Evolutionary conservation across 1,140 invertebrate genomes (phyloP).

Genomic region (Bactericera cockerelli): DNA sequence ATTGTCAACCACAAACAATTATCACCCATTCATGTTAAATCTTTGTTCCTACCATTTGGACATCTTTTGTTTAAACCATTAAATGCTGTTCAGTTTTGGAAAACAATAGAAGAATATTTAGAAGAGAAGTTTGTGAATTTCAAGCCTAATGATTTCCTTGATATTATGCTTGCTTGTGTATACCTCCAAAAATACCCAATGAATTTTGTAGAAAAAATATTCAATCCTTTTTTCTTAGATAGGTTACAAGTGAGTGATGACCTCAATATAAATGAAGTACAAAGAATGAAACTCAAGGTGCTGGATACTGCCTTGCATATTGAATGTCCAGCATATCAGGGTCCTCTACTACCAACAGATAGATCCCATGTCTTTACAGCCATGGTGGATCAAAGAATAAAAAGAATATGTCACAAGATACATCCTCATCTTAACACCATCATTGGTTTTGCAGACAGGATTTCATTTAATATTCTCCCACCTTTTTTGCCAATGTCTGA

Average conservation of each 20-base stretch:
- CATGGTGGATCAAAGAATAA: slow-evolving; percentile 36
- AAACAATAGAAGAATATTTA: slow-evolving; percentile 37
- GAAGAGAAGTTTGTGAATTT: slow-evolving; percentile 42
- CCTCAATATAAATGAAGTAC: slow-evolving; percentile 19
- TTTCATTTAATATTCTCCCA: slow-evolving; percentile 35
- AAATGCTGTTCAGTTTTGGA: slow-evolving; percentile 41
- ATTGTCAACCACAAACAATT: slow-evolving; percentile 34
- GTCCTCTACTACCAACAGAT: slow-evolving; percentile 40
- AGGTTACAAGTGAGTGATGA: slow-evolving; percentile 33
- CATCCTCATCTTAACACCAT: slow-evolving; percentile 18
- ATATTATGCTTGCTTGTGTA: slow-evolving; percentile 45
- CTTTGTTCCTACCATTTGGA: slow-evolving; percentile 44
- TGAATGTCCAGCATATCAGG: slow-evolving; percentile 40
- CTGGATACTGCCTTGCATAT: slow-evolving; percentile 47
- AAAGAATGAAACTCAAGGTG: slow-evolving; percentile 38
- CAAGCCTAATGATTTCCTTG: slow-evolving; percentile 37
- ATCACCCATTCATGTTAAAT: slow-evolving; percentile 36
- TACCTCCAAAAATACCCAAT: slow-evolving; percentile 47
- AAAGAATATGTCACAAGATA: neutral
- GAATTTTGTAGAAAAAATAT: slow-evolving; percentile 42
- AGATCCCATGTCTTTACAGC: slow-evolving; percentile 31
- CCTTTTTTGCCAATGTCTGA: slow-evolving; percentile 37
- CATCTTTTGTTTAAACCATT: slow-evolving; percentile 40
- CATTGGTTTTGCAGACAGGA: slow-evolving; percentile 29
- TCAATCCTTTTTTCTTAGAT: slow-evolving; percentile 43